Conservation (phyloP, 1,140 invertebrate genomes). For the Macrobrachium rosenbergii region DNA sequence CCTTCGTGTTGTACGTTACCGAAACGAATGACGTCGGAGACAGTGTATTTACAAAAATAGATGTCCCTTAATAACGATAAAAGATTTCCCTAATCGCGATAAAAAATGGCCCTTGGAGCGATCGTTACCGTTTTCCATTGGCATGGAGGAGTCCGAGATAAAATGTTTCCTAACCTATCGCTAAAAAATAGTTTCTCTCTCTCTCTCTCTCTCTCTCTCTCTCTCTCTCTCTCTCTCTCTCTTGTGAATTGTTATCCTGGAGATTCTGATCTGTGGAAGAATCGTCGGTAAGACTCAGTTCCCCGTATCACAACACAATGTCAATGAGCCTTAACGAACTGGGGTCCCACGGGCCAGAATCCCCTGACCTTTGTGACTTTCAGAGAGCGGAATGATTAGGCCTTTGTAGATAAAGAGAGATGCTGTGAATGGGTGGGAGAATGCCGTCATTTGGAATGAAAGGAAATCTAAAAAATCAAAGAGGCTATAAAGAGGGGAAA, state of each 20-base stretch:
- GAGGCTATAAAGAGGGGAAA: no score
- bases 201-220: neutral
- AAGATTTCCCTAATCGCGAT: no score
- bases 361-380: neutral
- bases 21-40: neutral
- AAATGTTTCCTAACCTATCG: neutral
- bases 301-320: conserved; percentile 10
- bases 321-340: conserved; percentile 2
- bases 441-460: no score
- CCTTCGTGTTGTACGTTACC: no score
- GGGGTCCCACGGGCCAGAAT: neutral
- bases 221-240: neutral
- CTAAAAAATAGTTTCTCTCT: neutral
- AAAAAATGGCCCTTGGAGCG: no score
- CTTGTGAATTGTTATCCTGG: neutral
- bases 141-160: no score
- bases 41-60: neutral
- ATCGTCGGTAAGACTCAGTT: neutral
- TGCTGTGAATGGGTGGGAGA: no score
- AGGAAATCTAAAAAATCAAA: no score
- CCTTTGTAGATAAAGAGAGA: no score
- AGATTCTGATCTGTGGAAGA: neutral
- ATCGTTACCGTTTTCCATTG: no score
- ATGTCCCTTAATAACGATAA: no score
- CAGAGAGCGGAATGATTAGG: no score